Conservation (phyloP, 2,888 invertebrate genomes). For the Therioaphis trifolii region DNA sequence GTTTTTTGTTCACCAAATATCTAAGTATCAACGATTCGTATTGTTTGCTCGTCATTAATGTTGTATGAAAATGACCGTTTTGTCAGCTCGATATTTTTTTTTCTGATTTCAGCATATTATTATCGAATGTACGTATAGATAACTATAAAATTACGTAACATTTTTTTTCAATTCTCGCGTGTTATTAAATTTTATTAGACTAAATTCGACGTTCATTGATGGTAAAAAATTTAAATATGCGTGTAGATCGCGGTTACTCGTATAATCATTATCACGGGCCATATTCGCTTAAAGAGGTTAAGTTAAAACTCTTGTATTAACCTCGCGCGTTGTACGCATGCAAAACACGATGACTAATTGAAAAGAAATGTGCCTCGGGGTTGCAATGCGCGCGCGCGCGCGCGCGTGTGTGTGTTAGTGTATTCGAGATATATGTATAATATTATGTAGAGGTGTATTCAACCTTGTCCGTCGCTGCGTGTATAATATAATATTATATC, state of each 20-base stretch:
- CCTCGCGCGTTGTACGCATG: not conserved
- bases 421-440: not conserved
- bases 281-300: not conserved
- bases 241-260: too few relatives aligned
- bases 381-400: not conserved
- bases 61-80: not conserved
- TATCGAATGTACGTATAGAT: not conserved
- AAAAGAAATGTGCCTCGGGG: slow-evolving; percentile 42
- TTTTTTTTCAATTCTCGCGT: not conserved
- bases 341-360: slow-evolving; percentile 51
- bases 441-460: slow-evolving; percentile 17
- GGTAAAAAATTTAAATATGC: not conserved
- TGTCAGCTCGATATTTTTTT: not conserved
- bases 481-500: slow-evolving; percentile 4
- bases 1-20: too few relatives aligned
- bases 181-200: not conserved
- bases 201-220: not conserved
- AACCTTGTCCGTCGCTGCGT: slow-evolving; percentile 33
- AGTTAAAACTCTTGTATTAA: not conserved
- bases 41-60: too few relatives aligned
- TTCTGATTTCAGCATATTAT: not conserved
- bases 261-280: too few relatives aligned
- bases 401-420: not conserved
- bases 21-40: too few relatives aligned
- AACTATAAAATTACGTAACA: not conserved